Evolutionary conservation across 2,113 vertebrate genomes (phyloP).

Genomic region (Sturnira hondurensis): DNA sequence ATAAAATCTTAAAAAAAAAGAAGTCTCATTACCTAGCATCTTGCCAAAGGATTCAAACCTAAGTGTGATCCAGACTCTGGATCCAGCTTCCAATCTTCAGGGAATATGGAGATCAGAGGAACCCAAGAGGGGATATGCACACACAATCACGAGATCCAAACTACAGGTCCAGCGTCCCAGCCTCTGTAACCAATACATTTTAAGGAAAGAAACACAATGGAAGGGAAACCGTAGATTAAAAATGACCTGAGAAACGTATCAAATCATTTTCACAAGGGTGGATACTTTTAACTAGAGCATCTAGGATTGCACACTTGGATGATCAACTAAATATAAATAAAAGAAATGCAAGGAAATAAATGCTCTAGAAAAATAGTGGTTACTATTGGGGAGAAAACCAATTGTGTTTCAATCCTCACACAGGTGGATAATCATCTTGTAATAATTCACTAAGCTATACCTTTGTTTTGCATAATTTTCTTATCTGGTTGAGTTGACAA

Average conservation of each 20-base stretch:
- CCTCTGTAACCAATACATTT: not conserved
- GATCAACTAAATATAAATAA: not conserved
- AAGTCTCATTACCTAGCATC: not conserved
- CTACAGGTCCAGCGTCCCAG: not conserved
- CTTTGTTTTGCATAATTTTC: not conserved
- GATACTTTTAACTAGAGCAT: not conserved
- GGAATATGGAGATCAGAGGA: not conserved
- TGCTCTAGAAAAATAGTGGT: not conserved
- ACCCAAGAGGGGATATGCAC: not conserved
- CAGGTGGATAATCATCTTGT: not conserved
- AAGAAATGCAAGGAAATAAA: not conserved
- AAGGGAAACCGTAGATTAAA: not conserved
- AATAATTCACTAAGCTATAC: not conserved
- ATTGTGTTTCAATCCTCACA: not conserved
- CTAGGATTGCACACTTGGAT: not conserved
- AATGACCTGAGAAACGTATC: not conserved
- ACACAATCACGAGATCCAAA: not conserved
- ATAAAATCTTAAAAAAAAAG: not conserved
- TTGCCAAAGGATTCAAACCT: not conserved
- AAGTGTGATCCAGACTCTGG: not conserved
- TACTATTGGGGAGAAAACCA: not conserved
- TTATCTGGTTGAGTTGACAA: not conserved
- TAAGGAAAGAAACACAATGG: not conserved
- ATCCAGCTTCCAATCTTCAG: not conserved
- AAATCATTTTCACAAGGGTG: not conserved